Evolutionary conservation across 1,140 invertebrate genomes (phyloP).

Genomic region (Homarus americanus): DNA sequence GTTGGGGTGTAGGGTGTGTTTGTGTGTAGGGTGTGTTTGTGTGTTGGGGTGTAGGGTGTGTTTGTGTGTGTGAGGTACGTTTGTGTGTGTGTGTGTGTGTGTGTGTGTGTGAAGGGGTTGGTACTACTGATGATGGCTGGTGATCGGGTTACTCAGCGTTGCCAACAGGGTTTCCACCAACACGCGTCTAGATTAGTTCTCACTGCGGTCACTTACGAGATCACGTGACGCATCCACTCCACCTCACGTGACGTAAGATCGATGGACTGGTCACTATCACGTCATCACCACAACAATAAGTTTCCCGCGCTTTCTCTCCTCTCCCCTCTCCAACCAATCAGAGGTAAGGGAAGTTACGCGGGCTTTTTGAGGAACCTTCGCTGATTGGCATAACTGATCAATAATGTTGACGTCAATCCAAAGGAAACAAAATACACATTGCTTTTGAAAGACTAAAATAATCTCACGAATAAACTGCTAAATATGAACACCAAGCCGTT

Average conservation of each 20-base stretch:
- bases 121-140: no score
- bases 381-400: background rate
- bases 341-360: background rate
- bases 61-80: no score
- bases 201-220: conserved; percentile 22
- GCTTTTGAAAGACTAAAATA: no score
- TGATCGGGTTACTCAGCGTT: conserved; percentile 15
- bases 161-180: background rate
- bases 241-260: conserved; percentile 13
- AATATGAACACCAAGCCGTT: no score
- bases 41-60: no score
- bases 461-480: no score
- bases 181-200: conserved; percentile 22
- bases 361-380: background rate
- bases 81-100: no score
- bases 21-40: no score
- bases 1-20: no score
- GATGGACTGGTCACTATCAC: background rate
- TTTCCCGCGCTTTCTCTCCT: background rate
- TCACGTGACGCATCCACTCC: background rate
- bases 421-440: background rate
- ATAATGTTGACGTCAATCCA: background rate
- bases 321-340: background rate
- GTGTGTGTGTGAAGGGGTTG: no score
- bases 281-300: background rate